Percentiles rank a stretch among this genome's conserved stretches.
Conservation (phyloP, 2,888 invertebrate genomes). For the Coremacera marginata region DNA sequence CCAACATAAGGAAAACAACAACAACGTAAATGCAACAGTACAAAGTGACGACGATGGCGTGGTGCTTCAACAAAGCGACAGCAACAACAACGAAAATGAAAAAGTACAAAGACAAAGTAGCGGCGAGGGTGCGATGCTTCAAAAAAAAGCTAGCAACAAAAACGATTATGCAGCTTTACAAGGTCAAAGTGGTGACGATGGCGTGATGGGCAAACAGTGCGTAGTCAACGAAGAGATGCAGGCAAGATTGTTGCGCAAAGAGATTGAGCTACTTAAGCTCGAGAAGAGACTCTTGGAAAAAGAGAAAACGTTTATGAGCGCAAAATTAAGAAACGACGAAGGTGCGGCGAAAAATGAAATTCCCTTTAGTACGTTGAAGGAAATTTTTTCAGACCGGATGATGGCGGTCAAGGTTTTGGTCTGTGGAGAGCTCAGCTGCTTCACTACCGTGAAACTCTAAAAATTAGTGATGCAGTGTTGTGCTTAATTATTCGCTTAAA, state of each 20-base stretch:
- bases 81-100: background rate
- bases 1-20: too few species aligned
- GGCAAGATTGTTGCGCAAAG: background rate
- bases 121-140: background rate
- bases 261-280: background rate
- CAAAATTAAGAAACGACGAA: background rate
- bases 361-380: constrained; percentile 5
- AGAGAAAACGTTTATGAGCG: background rate
- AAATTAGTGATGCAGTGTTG: constrained; percentile 1
- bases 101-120: too few species aligned
- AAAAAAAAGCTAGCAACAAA: too few species aligned
- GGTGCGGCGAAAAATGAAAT: background rate
- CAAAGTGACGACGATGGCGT: background rate
- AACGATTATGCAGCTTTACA: too few species aligned
- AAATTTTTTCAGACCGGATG: constrained; percentile 5
- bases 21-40: background rate
- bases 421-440: background rate
- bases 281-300: background rate
- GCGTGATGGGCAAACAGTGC: background rate
- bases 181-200: too few species aligned
- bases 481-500: background rate
- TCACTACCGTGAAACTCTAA: constrained; percentile 2
- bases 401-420: constrained; percentile 21
- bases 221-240: background rate
- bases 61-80: too few species aligned